Evolutionary conservation across 2,888 invertebrate species (phyloP).

Genomic region (Microplitis manilae): DNA sequence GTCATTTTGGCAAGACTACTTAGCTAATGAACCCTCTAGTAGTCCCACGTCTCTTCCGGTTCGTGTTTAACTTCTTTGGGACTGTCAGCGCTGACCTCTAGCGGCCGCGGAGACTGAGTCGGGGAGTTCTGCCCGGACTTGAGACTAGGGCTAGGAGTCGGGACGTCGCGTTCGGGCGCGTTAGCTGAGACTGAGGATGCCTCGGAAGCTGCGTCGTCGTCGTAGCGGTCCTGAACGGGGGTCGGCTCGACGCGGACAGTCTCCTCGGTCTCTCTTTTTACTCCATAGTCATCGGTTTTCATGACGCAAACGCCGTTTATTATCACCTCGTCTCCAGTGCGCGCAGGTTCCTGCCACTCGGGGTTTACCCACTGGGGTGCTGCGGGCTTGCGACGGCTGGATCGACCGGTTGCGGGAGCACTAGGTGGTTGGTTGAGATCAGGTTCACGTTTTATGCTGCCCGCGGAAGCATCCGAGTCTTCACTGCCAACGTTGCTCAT

Average conservation of each 20-base stretch:
- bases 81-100: slow-evolving; percentile 58
- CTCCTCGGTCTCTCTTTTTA: slow-evolving; percentile 75
- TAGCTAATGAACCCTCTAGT: slow-evolving; percentile 51
- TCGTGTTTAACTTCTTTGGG: slow-evolving; percentile 69
- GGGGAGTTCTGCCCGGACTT: slow-evolving; percentile 67
- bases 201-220: slow-evolving; percentile 74
- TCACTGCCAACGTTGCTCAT: slow-evolving; percentile 85
- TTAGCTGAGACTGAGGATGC: slow-evolving; percentile 68
- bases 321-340: slow-evolving; percentile 83
- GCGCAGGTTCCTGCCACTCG: slow-evolving; percentile 83
- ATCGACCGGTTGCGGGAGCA: slow-evolving; percentile 71
- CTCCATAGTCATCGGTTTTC: slow-evolving; percentile 84
- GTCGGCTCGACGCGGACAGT: slow-evolving; percentile 85
- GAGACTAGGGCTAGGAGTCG: slow-evolving; percentile 67
- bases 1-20: slow-evolving; percentile 16
- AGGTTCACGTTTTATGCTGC: slow-evolving; percentile 68
- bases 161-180: slow-evolving; percentile 65
- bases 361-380: slow-evolving; percentile 99
- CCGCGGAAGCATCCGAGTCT: slow-evolving; percentile 73
- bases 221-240: slow-evolving; percentile 78
- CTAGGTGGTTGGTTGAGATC: slow-evolving; percentile 52
- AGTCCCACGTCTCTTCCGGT: slow-evolving; percentile 70
- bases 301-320: slow-evolving; percentile 96
- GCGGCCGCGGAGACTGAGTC: slow-evolving; percentile 58
- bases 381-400: slow-evolving; percentile 91